Evolutionary conservation across 1,140 invertebrate genomes (phyloP), one percentile per base, ranked within the genome.

Genomic region (Stratiolaelaps scimitus): DNA sequence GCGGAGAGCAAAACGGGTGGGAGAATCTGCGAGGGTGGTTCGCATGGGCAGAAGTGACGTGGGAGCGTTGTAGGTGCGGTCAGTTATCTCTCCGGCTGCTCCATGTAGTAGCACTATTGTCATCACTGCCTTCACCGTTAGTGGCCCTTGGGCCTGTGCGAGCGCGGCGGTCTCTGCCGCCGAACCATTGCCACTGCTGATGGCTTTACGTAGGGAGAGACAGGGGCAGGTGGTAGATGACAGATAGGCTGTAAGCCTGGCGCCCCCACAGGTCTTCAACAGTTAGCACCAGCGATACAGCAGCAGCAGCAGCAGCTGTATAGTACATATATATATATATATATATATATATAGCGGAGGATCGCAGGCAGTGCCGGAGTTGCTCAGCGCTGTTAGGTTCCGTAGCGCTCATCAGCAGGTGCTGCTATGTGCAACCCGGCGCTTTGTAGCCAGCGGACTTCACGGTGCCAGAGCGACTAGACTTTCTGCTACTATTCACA

Each of bases 191-290:
- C 53, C 26, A 26, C 53, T 34, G 26, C 53, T 26, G 26, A 26
- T 17, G 6, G 53, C 17, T 26, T 17, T 15, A 26, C 53, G 34
- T 4, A 26, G 53, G 20, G 53, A 26, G 34, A 17, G 53, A 48
- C 19, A 6, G 23, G 26, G 53, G 20, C 53, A 26, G 17, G 23
- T 26, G 34, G 34, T 26, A 60, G 53, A 60, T 40, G 34, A 40
- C 34, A 40, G 34, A 40, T 40, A 40, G 5, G 10, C 34, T 10
- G 34, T 40, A 40, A 40, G 34, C 34, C 10, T 40, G 34, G 34
- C 34, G 10, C 53, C 26, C 26, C 53, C 34, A 60, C 53, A 60
- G 53, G 53, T 60, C 53, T 60, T 60, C 53, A 60, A 60, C 53
- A 60, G 53, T 60, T 60, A 60, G 53, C 23, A 10, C 5, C 34